A percentile compares a stretch with the other conserved stretches of the same genome.
phyloP scores from a whole-genome alignment of 2,888 invertebrate species.

The Ochropleura plecta region DNA sequence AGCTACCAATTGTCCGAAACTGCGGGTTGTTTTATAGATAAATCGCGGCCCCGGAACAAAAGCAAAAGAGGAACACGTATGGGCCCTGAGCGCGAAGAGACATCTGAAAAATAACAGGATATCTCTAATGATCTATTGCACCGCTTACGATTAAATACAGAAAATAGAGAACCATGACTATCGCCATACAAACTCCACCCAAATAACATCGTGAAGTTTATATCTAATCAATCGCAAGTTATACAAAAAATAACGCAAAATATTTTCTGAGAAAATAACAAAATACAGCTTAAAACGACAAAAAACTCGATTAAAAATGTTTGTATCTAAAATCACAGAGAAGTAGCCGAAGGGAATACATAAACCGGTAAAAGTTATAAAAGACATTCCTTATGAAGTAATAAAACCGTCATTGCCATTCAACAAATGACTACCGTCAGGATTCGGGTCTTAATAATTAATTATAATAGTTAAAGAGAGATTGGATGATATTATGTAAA shows the following conservation, averaged over 20 bases:
- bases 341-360: slow-evolving; percentile 44
- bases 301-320: slow-evolving; percentile 28
- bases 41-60: too few relatives aligned
- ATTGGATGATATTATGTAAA: slow-evolving; percentile 83
- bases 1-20: too few relatives aligned
- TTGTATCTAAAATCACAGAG: slow-evolving; percentile 32
- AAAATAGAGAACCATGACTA: not conserved
- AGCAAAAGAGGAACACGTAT: too few relatives aligned
- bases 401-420: slow-evolving; percentile 72
- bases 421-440: slow-evolving; percentile 83
- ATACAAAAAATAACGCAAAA: not conserved
- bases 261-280: slow-evolving; percentile 7
- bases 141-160: not conserved
- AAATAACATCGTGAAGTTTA: slow-evolving; percentile 4
- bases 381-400: slow-evolving; percentile 71
- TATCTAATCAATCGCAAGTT: not conserved
- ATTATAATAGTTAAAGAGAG: slow-evolving; percentile 82
- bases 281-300: slow-evolving; percentile 21
- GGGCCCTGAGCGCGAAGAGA: too few relatives aligned
- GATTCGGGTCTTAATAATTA: slow-evolving; percentile 79
- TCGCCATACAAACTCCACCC: not conserved
- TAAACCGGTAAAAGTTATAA: slow-evolving; percentile 62
- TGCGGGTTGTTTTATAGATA: too few relatives aligned
- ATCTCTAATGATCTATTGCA: not conserved
- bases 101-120: too few relatives aligned